Evolutionary conservation across 2,888 invertebrate genomes (phyloP), one percentile per base, ranked within the genome.

Genomic region (Mantis religiosa): DNA sequence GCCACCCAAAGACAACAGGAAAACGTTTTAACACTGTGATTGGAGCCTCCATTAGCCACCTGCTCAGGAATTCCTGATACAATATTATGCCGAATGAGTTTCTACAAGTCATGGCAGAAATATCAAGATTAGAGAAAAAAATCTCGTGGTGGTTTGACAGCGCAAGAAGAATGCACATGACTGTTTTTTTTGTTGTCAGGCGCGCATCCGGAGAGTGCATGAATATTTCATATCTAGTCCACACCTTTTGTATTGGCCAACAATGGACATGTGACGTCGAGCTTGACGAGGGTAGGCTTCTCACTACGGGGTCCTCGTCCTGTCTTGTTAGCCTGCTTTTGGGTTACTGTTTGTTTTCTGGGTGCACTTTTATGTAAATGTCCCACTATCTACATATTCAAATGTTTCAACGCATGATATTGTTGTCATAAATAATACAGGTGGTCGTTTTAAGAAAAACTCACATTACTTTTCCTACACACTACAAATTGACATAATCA

Each of bases 201-300:
- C 54, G 54, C 54, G 54, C 54, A 71, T 71, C 54, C 34, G 81
- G 81, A 30, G 82, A 27, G 28, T 92, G 87, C 92, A 92, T 92
- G 92, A 92, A 93, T 93, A 92, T 92, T 92, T 92, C 92, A 92
- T 92, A 92, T 91, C 91, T 91, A 92, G 92, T 93, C 92, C 91
- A 92, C 92, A 92, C 92, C 92, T 92, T 92, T 92, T 93, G 92
- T 92, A 91, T 47, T 28, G 87, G 34, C 20, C 34, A 87, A 87
- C 87, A 87, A 87, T 81, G 81, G 85, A 25, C n/a, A 71, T 85
- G 85, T 47, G 85, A 85, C 34, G 25, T n/a, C 54, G 54, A 41
- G 34, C 85, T 47, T 85, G 47, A 85, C 47, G 34, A 85, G 85
- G 85, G 34, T 85, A 28, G 25, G 30, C 41, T 41, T 28, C 84